Evolutionary conservation across 2,113 vertebrate species (phyloP).

Genomic region (Pan troglodytes): DNA sequence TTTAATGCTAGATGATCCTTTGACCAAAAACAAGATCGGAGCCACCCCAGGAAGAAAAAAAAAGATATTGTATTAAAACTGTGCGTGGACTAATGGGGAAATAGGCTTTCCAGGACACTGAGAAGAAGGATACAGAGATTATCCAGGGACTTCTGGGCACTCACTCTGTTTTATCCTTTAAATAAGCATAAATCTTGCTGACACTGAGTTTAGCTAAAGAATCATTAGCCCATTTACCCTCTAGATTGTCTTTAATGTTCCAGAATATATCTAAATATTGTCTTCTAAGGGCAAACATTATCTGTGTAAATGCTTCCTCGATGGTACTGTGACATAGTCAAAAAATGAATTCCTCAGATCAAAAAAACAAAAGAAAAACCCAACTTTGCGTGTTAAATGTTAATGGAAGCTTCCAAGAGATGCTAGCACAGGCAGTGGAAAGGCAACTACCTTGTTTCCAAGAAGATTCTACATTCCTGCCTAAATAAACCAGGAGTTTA

Average conservation of each 20-base stretch:
- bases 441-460: neutral
- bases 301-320: neutral
- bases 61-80: neutral
- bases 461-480: neutral
- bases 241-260: neutral
- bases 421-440: neutral
- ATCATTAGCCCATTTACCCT: neutral
- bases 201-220: conserved; percentile 16
- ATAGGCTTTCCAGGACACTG: neutral
- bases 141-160: neutral
- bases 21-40: neutral
- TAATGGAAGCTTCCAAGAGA: neutral
- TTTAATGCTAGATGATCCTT: conserved; percentile 11
- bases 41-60: neutral
- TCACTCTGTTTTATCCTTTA: conserved; percentile 11
- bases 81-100: neutral
- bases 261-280: conserved; percentile 45
- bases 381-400: neutral
- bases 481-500: neutral
- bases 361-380: neutral
- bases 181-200: neutral
- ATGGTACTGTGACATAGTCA: neutral
- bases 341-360: neutral
- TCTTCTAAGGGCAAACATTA: neutral
- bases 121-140: neutral